Conservation (phyloP, 2,888 invertebrate genomes). For the Protodeltote pygarga region DNA sequence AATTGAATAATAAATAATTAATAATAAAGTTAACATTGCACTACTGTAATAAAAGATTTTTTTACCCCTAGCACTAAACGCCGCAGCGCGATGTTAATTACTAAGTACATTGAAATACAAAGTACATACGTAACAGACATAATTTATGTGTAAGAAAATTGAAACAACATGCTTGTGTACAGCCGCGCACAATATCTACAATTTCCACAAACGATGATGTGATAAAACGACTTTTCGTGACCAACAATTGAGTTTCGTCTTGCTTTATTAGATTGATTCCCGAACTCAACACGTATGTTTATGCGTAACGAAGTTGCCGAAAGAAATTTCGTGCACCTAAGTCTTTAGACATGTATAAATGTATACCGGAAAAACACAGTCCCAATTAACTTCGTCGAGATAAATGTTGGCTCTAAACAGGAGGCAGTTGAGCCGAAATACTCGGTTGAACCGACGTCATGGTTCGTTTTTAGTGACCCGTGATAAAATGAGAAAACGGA, state of each 20-base stretch:
- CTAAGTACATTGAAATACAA: too few relatives aligned
- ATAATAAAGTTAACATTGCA: too few relatives aligned
- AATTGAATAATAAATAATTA: too few relatives aligned
- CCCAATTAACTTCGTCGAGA: slow-evolving; percentile 75
- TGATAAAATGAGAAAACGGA: slow-evolving; percentile 38
- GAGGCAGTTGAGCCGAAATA: slow-evolving; percentile 60
- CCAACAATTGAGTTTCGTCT: slow-evolving; percentile 43
- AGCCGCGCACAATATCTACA: slow-evolving; percentile 17
- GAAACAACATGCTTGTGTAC: neutral
- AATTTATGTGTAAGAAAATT: too few relatives aligned
- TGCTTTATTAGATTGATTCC: slow-evolving; percentile 44
- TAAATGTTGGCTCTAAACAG: slow-evolving; percentile 72
- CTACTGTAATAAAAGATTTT: too few relatives aligned
- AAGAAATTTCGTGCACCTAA: slow-evolving; percentile 43
- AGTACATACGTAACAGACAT: too few relatives aligned
- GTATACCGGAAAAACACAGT: slow-evolving; percentile 63
- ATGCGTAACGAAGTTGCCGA: slow-evolving; percentile 45
- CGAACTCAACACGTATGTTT: slow-evolving; percentile 39
- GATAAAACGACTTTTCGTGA: slow-evolving; percentile 34
- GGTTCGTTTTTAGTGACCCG: slow-evolving; percentile 51
- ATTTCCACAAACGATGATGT: slow-evolving; percentile 25
- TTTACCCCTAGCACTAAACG: too few relatives aligned
- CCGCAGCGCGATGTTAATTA: too few relatives aligned
- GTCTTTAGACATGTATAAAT: slow-evolving; percentile 50
- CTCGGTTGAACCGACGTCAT: slow-evolving; percentile 56